A percentile compares a stretch with the other conserved stretches of the same genome.
Conservation (phyloP, 2,797 vertebrate species). For the Oophaga sylvatica region DNA sequence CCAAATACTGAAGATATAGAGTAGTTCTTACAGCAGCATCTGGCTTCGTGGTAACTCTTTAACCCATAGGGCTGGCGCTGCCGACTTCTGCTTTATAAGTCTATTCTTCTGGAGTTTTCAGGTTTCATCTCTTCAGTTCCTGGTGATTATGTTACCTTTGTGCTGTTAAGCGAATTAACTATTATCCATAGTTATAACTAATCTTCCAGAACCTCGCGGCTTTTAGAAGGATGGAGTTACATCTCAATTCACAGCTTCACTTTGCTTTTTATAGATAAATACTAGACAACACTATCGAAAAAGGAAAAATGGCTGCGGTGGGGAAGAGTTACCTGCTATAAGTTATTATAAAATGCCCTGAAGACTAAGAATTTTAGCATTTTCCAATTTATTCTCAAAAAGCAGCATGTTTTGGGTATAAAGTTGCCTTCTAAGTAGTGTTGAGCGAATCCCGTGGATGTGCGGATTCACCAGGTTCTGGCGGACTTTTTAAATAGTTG, state of each 20-base stretch:
- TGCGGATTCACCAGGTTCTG: no score
- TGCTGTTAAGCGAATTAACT: constrained; percentile 64
- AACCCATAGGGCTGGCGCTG: constrained; percentile 57
- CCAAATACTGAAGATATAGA: constrained; percentile 63
- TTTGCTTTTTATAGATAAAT: constrained; percentile 1
- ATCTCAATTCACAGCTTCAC: neutral
- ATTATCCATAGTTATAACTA: neutral
- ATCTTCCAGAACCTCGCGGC: neutral
- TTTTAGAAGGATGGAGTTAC: neutral
- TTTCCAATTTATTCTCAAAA: no score
- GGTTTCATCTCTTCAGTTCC: constrained; percentile 54
- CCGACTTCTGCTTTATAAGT: constrained; percentile 62
- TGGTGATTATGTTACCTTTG: constrained; percentile 64
- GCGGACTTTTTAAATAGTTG: no score
- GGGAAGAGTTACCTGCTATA: no score
- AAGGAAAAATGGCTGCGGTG: neutral
- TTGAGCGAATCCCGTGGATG: no score
- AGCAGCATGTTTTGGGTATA: no score
- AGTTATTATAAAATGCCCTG: no score
- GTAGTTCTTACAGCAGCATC: constrained; percentile 66
- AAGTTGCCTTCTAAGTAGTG: no score
- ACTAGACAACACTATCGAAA: neutral
- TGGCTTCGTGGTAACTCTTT: constrained; percentile 70
- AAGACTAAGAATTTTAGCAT: no score
- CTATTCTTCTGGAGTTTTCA: constrained; percentile 59